Evolutionary conservation across 2,888 invertebrate species (phyloP).

Genomic region (Callinectes sapidus): DNA sequence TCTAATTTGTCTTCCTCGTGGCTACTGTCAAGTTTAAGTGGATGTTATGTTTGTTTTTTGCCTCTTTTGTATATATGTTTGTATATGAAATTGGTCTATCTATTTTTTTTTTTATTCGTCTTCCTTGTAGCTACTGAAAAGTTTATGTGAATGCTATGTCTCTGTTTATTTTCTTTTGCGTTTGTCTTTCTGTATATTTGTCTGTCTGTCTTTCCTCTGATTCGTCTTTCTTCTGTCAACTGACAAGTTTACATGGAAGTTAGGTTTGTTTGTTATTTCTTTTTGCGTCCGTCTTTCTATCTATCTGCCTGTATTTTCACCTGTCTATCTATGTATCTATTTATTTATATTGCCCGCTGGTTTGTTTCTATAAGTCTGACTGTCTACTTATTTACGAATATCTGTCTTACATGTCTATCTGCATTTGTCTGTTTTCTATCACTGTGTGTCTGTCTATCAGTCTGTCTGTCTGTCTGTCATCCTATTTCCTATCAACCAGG

Average conservation of each 20-base stretch:
- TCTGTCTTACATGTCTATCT: background rate
- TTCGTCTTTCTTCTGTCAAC: too few species aligned
- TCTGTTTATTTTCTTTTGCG: too few species aligned
- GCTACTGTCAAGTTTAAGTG: too few species aligned
- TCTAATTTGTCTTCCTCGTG: too few species aligned
- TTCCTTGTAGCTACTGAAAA: too few species aligned
- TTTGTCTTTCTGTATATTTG: background rate
- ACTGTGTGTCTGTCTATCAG: background rate
- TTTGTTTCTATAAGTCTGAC: background rate
- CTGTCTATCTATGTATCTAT: background rate
- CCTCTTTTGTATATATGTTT: too few species aligned
- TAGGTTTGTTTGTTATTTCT: too few species aligned
- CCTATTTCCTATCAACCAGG: background rate
- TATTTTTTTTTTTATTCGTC: too few species aligned
- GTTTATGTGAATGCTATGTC: too few species aligned
- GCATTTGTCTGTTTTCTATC: background rate
- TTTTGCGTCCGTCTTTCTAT: background rate
- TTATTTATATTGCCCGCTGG: background rate
- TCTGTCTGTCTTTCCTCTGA: background rate
- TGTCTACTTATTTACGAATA: background rate
- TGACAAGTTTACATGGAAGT: too few species aligned
- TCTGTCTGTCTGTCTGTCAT: background rate
- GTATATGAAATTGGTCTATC: too few species aligned
- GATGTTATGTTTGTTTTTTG: too few species aligned
- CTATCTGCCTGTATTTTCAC: background rate